Evolutionary conservation across 2,113 vertebrate species (phyloP).

Genomic region (Larimichthys polyactis): DNA sequence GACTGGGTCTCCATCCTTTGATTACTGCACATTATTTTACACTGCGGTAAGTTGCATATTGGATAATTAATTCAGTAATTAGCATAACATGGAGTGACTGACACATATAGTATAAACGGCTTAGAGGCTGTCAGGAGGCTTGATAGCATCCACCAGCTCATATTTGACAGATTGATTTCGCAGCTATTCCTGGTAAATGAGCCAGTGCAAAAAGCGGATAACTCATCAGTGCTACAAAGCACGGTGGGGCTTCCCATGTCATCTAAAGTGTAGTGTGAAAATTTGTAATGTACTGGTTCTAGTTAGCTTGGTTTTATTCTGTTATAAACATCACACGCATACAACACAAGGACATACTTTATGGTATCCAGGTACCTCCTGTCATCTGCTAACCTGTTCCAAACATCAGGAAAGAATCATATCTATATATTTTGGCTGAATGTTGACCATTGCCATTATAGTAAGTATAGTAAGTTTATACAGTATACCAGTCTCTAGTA

Average conservation of each 20-base stretch:
- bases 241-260: not conserved
- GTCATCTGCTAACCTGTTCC: not conserved
- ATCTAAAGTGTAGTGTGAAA: not conserved
- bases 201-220: constrained; percentile 8
- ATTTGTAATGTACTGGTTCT: not conserved
- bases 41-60: constrained; percentile 67
- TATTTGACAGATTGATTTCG: constrained; percentile 58
- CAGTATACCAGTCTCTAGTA: not conserved
- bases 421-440: not conserved
- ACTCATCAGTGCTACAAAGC: not conserved
- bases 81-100: constrained; percentile 74
- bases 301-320: not conserved
- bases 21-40: constrained; percentile 75
- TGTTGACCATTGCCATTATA: not conserved
- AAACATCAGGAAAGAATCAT: not conserved
- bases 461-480: not conserved
- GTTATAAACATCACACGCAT: not conserved
- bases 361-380: not conserved
- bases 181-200: constrained; percentile 42
- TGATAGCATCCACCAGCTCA: constrained; percentile 61
- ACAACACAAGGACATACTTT: not conserved
- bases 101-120: constrained; percentile 65
- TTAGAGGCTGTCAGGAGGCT: constrained; percentile 66
- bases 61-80: constrained; percentile 81
- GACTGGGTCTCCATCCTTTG: constrained; percentile 68